These are phyloP conservation scores for Drymonia ruficornis DNA, from an alignment of 2,888 invertebrate species.

Conservation along the genomic window DNA sequence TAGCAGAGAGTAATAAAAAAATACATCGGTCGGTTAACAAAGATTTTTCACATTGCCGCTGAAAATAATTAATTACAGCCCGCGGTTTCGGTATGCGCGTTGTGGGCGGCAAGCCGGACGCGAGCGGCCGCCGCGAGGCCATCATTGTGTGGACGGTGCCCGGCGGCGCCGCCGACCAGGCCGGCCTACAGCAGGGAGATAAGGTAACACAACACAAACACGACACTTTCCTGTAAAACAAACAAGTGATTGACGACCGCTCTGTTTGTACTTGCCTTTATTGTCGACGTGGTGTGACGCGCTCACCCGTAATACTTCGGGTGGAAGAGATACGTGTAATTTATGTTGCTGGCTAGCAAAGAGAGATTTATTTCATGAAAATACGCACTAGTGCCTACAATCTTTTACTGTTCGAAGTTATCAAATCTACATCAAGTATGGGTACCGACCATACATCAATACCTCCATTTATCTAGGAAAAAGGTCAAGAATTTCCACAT, in stretches of 20 bases:
- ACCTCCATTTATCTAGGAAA: neutral
- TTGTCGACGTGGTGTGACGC: neutral
- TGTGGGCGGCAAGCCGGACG: constrained; percentile 95
- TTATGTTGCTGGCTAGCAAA: neutral
- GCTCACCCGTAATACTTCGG: neutral
- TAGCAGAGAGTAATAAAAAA: constrained; percentile 1
- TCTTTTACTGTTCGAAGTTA: neutral
- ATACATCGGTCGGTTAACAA: constrained; percentile 15
- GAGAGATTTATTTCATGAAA: neutral
- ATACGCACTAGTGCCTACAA: neutral
- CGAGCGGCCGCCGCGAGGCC: constrained; percentile 94
- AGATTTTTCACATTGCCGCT: constrained; percentile 16
- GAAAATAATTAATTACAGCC: constrained; percentile 79
- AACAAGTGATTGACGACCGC: constrained; percentile 2
- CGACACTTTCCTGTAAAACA: neutral
- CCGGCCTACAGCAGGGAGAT: constrained; percentile 94
- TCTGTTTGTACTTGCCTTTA: constrained; percentile 4
- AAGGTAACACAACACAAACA: constrained; percentile 83
- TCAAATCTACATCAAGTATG: neutral
- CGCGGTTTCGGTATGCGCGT: constrained; percentile 98
- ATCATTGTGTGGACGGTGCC: constrained; percentile 97
- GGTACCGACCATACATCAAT: neutral
- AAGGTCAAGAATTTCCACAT: neutral
- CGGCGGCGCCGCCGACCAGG: constrained; percentile 96
- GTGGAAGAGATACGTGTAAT: constrained; percentile 5